A percentile compares a stretch with the other conserved stretches of the same genome.
These are phyloP conservation scores for Ennomos erosarius DNA, from an alignment of 2,888 invertebrate genomes.

Conservation along the genomic window DNA sequence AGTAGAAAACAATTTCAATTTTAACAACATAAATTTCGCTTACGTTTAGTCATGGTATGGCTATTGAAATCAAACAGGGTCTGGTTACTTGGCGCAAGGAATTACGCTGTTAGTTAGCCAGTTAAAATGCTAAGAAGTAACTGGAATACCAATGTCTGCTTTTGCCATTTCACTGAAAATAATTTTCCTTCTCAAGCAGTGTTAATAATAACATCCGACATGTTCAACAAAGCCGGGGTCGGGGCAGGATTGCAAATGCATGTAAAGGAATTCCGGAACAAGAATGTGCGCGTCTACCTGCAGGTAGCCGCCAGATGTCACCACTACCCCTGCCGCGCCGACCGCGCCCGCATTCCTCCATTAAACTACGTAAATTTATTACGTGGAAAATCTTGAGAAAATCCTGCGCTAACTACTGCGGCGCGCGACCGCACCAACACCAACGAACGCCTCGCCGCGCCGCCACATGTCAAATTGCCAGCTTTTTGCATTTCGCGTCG, in stretches of 20 bases:
- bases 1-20: neutral
- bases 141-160: slow-evolving; percentile 11
- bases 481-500: slow-evolving; percentile 66
- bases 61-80: slow-evolving; percentile 51
- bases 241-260: slow-evolving; percentile 80
- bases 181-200: slow-evolving; percentile 42
- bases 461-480: slow-evolving; percentile 64
- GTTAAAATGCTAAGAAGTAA: slow-evolving; percentile 47
- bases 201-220: slow-evolving; percentile 30
- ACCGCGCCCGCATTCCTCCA: slow-evolving; percentile 54
- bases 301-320: slow-evolving; percentile 63
- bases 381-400: slow-evolving; percentile 81
- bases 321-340: slow-evolving; percentile 45
- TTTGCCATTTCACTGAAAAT: slow-evolving; percentile 13
- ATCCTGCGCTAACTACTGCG: slow-evolving; percentile 66
- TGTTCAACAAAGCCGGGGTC: slow-evolving; percentile 37
- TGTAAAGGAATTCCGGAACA: slow-evolving; percentile 80
- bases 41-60: slow-evolving; percentile 1
- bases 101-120: slow-evolving; percentile 56
- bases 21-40: slow-evolving; percentile 3
- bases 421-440: slow-evolving; percentile 58
- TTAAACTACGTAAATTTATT: slow-evolving; percentile 77
- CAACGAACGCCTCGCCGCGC: no score
- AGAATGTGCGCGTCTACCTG: slow-evolving; percentile 76
- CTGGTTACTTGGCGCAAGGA: slow-evolving; percentile 41